phyloP scores from a whole-genome alignment of 2,113 vertebrate species.

The Sapajus apella region DNA sequence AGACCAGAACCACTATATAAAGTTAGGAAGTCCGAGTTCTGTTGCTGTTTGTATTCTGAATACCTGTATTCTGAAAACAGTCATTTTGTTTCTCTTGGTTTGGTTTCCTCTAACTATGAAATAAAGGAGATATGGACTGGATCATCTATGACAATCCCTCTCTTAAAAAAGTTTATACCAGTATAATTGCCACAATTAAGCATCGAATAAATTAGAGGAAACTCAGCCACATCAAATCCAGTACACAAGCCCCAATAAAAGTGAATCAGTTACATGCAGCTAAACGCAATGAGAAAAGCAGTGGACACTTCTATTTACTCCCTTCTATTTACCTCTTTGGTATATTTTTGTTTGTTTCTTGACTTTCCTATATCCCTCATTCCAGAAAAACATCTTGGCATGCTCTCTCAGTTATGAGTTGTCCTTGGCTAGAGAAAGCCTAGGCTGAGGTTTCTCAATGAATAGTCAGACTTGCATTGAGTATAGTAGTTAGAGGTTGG shows the following conservation, averaged over 20 bases:
- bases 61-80: not conserved
- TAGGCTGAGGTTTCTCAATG: not conserved
- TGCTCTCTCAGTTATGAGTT: not conserved
- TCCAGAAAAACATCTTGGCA: not conserved
- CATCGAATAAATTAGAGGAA: not conserved
- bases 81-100: not conserved
- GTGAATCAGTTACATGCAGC: too few species aligned
- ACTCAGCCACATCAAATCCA: not conserved
- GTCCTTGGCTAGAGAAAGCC: not conserved
- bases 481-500: not conserved
- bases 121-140: not conserved
- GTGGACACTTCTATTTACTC: not conserved
- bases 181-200: not conserved
- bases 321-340: not conserved
- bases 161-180: not conserved
- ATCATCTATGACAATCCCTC: not conserved
- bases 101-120: not conserved
- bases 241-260: not conserved
- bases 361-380: not conserved
- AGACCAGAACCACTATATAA: fast-evolving
- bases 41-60: not conserved
- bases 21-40: not conserved
- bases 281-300: not conserved
- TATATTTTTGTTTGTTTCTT: not conserved
- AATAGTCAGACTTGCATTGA: not conserved